Evolutionary conservation across 35 echinoderm and acorn worm species (phyloP), one percentile per base, ranked within the genome.

Genomic region (Anneissia japonica): DNA sequence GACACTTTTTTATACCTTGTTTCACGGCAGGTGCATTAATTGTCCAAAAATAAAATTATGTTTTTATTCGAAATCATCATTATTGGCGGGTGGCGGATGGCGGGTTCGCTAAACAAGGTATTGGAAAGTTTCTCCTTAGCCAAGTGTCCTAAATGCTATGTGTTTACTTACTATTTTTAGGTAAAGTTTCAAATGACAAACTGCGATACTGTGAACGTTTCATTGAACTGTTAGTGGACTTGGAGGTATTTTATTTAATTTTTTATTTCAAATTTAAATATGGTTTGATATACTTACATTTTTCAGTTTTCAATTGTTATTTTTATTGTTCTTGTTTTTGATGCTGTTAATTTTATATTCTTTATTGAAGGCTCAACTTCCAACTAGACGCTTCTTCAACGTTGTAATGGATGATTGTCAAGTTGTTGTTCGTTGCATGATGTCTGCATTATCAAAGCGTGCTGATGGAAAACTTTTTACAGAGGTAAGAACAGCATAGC

Each of bases 141-240:
- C n/a, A n/a, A n/a, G n/a, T n/a, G n/a, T n/a, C n/a, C 30, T 21
- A 34, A 35, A 34, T 34, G 23, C 17, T 40, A 26, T 81, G 17
- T 77, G 11, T 86, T 75, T 39, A 23, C 0, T 32, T 37, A 78
- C 0, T 55, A 6, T 79, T 77, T 78, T 46, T 56, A 93, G 91
- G 78, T 79, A 11, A 73, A 12, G 86, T 88, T 7, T 23, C 85
- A 74, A 76, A 76, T 77, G 77, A 86, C 40, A 79, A 83, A 87
- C 86, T 99, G 0, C 92, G 94, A 73, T 99, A 93, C 84, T 99
- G 96, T 92, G 96, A 99, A 81, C 81, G 96, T 43, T 93, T 99
- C 85, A 35, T 99, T 0, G 96, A 99, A 79, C 89, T 99, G 4
- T 89, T 94, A 87, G 77, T 91, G 31, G 96, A 99, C 76, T 83